phyloP scores from a whole-genome alignment of 1,140 invertebrate genomes.

The Frieseomelitta varia region DNA sequence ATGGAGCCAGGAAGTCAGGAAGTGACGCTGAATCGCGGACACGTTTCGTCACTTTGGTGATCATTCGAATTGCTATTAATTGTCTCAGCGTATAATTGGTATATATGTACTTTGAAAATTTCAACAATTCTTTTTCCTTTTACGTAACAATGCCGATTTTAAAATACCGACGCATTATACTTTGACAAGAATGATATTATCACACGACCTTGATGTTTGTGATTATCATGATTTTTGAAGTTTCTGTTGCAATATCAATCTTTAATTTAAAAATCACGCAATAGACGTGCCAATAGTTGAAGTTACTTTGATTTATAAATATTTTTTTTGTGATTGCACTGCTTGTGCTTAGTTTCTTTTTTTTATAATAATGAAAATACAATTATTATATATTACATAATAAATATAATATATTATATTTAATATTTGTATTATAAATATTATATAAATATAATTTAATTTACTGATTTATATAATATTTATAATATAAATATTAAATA shows the following conservation, averaged over 20 bases:
- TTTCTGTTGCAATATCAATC: neutral
- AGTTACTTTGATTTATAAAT: neutral
- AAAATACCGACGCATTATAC: neutral
- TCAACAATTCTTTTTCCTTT: too few relatives aligned
- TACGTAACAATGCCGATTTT: too few relatives aligned
- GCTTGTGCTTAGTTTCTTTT: neutral
- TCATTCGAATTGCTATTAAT: neutral
- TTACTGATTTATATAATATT: too few relatives aligned
- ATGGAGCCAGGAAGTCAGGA: constrained; percentile 59
- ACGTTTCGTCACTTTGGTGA: neutral
- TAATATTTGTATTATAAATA: too few relatives aligned
- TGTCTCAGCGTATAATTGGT: neutral
- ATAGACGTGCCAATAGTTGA: too few relatives aligned
- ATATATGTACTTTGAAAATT: too few relatives aligned
- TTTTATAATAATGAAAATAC: neutral
- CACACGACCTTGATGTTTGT: neutral
- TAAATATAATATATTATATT: too few relatives aligned
- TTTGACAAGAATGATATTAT: neutral
- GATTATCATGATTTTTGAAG: too few relatives aligned
- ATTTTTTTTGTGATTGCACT: too few relatives aligned
- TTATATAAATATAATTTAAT: too few relatives aligned
- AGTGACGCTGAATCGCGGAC: constrained; percentile 19
- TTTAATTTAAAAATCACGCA: constrained; percentile 57
- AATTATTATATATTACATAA: too few relatives aligned
- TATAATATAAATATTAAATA: too few relatives aligned